Percentiles rank a stretch among this genome's conserved stretches.
phyloP scores from a whole-genome alignment of 2,113 vertebrate species.

The Dasypus novemcinctus region DNA sequence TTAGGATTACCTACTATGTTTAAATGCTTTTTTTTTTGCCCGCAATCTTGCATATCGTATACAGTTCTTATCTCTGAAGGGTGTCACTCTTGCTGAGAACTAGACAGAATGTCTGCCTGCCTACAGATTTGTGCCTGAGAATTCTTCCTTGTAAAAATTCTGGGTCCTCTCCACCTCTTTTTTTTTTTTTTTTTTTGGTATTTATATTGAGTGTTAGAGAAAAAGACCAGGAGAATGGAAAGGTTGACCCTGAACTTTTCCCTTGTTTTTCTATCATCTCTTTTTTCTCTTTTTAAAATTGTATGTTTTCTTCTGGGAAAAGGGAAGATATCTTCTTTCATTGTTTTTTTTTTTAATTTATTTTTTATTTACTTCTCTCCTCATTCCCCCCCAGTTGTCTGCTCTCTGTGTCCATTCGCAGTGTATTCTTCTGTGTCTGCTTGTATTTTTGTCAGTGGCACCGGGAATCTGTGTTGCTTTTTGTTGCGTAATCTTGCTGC shows the following conservation, averaged over 20 bases:
- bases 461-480: too few species aligned
- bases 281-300: slow-evolving; percentile 57
- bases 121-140: slow-evolving; percentile 5
- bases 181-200: accelerated
- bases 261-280: slow-evolving; percentile 15
- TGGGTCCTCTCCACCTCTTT: neutral
- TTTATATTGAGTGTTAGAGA: neutral
- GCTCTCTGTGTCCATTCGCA: too few species aligned
- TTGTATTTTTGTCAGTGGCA: too few species aligned
- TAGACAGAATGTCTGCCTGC: neutral
- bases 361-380: too few species aligned
- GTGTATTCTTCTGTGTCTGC: too few species aligned
- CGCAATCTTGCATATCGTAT: neutral
- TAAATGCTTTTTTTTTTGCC: slow-evolving; percentile 38
- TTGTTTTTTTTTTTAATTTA: too few species aligned
- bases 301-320: slow-evolving; percentile 15
- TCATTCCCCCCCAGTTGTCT: too few species aligned
- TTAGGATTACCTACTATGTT: slow-evolving; percentile 52
- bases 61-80: slow-evolving; percentile 50
- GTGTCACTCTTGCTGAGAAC: slow-evolving; percentile 44
- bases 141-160: slow-evolving; percentile 32
- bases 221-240: neutral
- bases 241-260: neutral
- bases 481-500: too few species aligned
- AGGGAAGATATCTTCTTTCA: neutral